These are phyloP conservation scores for Chironomus striatipennis DNA, from an alignment of 1,140 invertebrate species.

Conservation along the genomic window DNA sequence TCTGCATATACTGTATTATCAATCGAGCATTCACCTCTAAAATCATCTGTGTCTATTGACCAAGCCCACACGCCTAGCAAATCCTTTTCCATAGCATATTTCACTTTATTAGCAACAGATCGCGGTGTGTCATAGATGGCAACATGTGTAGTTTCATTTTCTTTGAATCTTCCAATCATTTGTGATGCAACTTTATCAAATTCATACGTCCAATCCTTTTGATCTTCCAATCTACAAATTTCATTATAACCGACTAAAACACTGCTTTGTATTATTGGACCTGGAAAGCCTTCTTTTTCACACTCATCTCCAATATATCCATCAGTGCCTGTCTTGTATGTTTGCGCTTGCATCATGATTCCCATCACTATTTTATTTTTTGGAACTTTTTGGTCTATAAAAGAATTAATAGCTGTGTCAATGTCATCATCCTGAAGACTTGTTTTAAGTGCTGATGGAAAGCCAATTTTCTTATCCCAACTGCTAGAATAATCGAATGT, in stretches of 20 bases:
- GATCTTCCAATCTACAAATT: slow-evolving; percentile 34
- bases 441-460: slow-evolving; percentile 48
- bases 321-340: slow-evolving; percentile 17
- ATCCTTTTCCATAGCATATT: slow-evolving; percentile 25
- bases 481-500: slow-evolving; percentile 63
- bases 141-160: background rate
- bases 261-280: slow-evolving; percentile 52
- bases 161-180: background rate
- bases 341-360: slow-evolving; percentile 58
- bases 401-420: slow-evolving; percentile 50
- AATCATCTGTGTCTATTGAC: slow-evolving; percentile 27
- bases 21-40: background rate
- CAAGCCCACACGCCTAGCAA: slow-evolving; percentile 26
- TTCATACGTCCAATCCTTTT: background rate
- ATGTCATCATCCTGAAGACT: slow-evolving; percentile 30
- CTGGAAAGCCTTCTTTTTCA: slow-evolving; percentile 44
- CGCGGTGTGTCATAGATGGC: background rate
- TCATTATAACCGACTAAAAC: slow-evolving; percentile 69
- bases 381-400: slow-evolving; percentile 49
- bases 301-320: slow-evolving; percentile 35
- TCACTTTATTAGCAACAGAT: slow-evolving; percentile 5
- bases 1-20: background rate
- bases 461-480: slow-evolving; percentile 54
- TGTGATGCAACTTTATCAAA: background rate
- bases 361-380: slow-evolving; percentile 55